Base-by-base conservation (phyloP, 2,888 invertebrate genomes). In the Heliconius cydno region DNA sequence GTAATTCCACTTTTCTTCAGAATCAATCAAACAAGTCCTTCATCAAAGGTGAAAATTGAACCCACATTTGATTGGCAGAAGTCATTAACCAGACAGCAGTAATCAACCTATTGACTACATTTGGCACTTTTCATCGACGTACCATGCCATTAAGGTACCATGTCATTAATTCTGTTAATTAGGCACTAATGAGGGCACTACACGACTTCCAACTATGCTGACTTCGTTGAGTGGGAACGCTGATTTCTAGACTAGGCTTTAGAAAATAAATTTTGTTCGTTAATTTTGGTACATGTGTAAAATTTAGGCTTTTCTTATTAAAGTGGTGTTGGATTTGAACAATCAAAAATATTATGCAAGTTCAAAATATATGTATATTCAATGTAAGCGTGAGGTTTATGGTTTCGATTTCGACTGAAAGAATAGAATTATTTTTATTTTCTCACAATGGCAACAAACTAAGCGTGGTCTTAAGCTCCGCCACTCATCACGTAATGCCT, bases 91-190 rank as follows among this genome's bases (percentile, higher is more conserved):
- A 38, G 66, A 66, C 67, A 41, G 38, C 10, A n/a, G 68, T 41
- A 68, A 68, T 68, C 38, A 68, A 41, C n/a, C n/a, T 38, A 38
- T 68, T 68, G 67, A 68, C 67, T 19, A n/a, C 38, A n/a, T 41
- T 68, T 72, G 72, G n/a, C 57, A 72, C 72, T 57, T 57, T 72
- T 72, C 72, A 72, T 72, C 57, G 30, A 57, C 65, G 28, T 28
- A 25, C 65, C 72, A 72, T 22, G 72, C 57, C 72, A 72, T 72
- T 30, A 52, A 57, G 25, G 63, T 63, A 25, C 63, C 72, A 34
- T n/a, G 72, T 34, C 60, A 73, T 73, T 73, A 60, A 60, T 73
- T 73, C 57, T 73, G 73, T 60, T 73, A 73, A 73, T 73, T 73
- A 73, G 60, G 13, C 60, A 15, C 60, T 73, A 73, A 73, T 73